A percentile compares a stretch with the other conserved stretches of the same genome.
phyloP scores from a whole-genome alignment of 2,888 invertebrate genomes.

The Lithodes maja region DNA sequence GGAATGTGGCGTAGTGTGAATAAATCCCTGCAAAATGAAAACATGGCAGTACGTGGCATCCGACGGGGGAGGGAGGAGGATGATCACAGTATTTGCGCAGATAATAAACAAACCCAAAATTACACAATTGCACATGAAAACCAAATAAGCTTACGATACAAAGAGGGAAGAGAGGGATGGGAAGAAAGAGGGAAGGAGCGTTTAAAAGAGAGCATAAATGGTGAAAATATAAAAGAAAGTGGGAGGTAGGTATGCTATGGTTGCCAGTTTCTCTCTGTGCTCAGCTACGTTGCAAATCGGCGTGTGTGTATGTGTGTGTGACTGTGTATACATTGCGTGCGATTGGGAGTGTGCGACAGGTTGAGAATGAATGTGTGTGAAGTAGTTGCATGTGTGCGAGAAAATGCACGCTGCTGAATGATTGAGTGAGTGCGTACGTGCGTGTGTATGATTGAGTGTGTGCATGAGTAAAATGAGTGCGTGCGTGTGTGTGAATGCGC shows the following conservation, averaged over 20 bases:
- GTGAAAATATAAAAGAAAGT: neutral
- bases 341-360: neutral
- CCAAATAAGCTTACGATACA: neutral
- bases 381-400: neutral
- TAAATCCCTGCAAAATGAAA: neutral
- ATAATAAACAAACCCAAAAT: neutral
- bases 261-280: slow-evolving; percentile 8
- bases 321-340: neutral
- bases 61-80: neutral
- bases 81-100: neutral
- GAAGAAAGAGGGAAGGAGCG: neutral
- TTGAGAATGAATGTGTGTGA: neutral
- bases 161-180: neutral
- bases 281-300: slow-evolving; percentile 9
- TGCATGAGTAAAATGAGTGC: neutral
- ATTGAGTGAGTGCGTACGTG: neutral
- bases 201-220: neutral
- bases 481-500: neutral
- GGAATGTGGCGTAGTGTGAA: neutral
- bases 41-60: neutral
- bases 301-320: slow-evolving; percentile 18
- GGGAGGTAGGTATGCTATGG: neutral
- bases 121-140: neutral
- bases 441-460: slow-evolving; percentile 28
- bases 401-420: neutral